A percentile compares a stretch with the other conserved stretches of the same genome.
Evolutionary conservation across 2,888 invertebrate genomes (phyloP).

Genomic region (Caenorhabditis virilis): DNA sequence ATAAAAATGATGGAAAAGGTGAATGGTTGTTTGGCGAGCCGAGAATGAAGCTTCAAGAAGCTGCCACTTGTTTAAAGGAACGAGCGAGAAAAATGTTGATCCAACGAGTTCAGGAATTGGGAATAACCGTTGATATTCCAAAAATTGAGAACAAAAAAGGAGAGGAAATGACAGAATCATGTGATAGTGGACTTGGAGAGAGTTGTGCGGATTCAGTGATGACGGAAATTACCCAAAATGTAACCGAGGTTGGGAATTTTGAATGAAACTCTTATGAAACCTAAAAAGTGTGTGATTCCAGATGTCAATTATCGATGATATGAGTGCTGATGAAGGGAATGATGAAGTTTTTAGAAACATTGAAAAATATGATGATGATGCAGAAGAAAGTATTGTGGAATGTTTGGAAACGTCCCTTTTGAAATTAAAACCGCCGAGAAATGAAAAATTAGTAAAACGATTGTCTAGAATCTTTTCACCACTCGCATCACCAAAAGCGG

Average conservation of each 20-base stretch:
- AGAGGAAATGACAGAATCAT: slow-evolving; percentile 14
- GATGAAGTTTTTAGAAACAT: not conserved
- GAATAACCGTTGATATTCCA: slow-evolving; percentile 6
- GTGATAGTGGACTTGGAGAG: slow-evolving; percentile 23
- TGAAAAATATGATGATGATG: slow-evolving; percentile 4
- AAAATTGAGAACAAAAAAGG: slow-evolving; percentile 7
- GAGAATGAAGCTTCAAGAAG: slow-evolving; percentile 34
- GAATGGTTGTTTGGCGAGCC: slow-evolving; percentile 56
- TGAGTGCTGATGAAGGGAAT: not conserved
- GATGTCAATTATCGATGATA: too few relatives aligned
- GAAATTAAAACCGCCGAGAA: slow-evolving; percentile 19
- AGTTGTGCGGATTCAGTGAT: slow-evolving; percentile 6
- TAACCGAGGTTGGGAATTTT: slow-evolving; percentile 1
- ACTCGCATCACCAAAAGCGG: not conserved
- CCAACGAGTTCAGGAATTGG: slow-evolving; percentile 28
- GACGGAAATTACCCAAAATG: not conserved
- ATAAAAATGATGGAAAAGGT: slow-evolving; percentile 38
- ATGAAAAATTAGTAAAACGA: slow-evolving; percentile 12
- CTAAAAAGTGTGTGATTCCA: too few relatives aligned
- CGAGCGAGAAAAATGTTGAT: slow-evolving; percentile 24
- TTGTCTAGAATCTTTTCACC: slow-evolving; percentile 23
- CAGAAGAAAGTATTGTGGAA: slow-evolving; percentile 12
- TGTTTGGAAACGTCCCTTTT: slow-evolving; percentile 22
- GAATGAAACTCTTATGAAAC: too few relatives aligned
- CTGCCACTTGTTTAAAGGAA: slow-evolving; percentile 26